Percentiles rank a stretch among this genome's conserved stretches.
Evolutionary conservation across 2,113 vertebrate species (phyloP).

Genomic region (Bothrops jararaca): DNA sequence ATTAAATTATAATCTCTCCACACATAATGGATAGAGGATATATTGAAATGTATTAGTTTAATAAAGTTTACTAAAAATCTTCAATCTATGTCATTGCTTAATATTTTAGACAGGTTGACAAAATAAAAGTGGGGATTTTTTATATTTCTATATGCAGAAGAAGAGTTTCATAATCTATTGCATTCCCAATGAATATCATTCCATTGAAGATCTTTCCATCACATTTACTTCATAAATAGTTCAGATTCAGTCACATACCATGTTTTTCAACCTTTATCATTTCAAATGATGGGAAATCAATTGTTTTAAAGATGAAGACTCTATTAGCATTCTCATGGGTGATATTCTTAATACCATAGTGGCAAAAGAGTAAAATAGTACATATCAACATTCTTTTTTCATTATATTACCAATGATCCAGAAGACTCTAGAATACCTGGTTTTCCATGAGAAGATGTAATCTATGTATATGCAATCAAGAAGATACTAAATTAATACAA

Average conservation of each 20-base stretch:
- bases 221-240: not conserved
- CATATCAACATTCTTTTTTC: not conserved
- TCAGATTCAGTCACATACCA: not conserved
- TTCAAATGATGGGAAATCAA: not conserved
- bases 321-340: not conserved
- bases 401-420: not conserved
- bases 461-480: not conserved
- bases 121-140: not conserved
- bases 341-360: not conserved
- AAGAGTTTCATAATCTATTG: not conserved
- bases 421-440: not conserved
- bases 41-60: not conserved
- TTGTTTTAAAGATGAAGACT: not conserved
- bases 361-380: not conserved
- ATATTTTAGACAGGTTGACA: not conserved
- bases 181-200: not conserved
- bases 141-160: not conserved
- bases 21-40: not conserved
- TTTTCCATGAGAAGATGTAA: not conserved
- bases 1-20: not conserved
- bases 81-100: not conserved
- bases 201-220: not conserved
- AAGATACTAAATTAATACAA: not conserved
- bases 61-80: not conserved
- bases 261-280: not conserved